Evolutionary conservation across 1,140 invertebrate genomes (phyloP), one percentile per base, ranked within the genome.

Genomic region (Odontomachus brunneus): DNA sequence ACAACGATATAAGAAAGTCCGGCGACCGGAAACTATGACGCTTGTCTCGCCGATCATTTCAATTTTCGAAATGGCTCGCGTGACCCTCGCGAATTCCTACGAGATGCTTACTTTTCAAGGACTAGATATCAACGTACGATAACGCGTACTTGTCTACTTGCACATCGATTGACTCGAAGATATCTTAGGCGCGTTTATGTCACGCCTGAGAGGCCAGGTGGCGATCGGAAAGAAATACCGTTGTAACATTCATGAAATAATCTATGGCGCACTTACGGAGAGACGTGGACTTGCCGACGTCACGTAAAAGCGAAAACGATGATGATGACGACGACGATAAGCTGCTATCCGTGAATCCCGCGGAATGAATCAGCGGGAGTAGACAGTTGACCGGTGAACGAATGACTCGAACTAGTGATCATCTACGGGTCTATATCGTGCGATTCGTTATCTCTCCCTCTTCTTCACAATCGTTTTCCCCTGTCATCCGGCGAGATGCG

Each of bases 401-500:
- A 44, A 17, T 17, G 55, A 74, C 60, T 74, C n/a, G 44, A 74
- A 59, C 55, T 33, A 12, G 22, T 15, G 26, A 15, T 44, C 71
- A 44, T 74, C 22, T 33, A 60, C 38, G n/a, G 38, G 38, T 44
- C 38, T 44, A 38, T 22, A 12, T 26, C 17, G 19, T 26, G 12
- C 17, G 17, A 38, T 57, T 1, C 24, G 38, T 22, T 49, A 38
- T 66, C 65, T n/a, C 48, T 29, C 15, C 26, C 14, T 69, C 24
- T 69, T 24, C 11, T 22, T 9, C n/a, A 33, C 14, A 19, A 9
- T 7, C n/a, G 29, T 19, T 17, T 19, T 38, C 3, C 5, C 5
- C 29, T 5, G 53, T 19, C 19, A 4, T 29, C 14, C 19, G 12
- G 24, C n/a, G 57, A 63, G 14, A 24, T 4, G 5, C 29, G 19